Evolutionary conservation across 1,140 invertebrate genomes (phyloP).

Genomic region (Drosophila kepulauana): DNA sequence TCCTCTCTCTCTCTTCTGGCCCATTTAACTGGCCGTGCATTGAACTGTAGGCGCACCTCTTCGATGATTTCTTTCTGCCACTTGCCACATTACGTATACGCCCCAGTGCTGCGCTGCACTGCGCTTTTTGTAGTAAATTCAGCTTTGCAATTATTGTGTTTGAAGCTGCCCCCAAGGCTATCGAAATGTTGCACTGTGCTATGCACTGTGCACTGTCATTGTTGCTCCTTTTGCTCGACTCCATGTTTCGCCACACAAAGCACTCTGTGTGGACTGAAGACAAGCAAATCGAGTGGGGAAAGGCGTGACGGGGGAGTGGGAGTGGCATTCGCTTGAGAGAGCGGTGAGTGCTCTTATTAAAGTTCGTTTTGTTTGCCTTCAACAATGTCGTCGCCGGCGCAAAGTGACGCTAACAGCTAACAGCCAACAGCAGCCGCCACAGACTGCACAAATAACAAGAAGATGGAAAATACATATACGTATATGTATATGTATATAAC

Average conservation of each 20-base stretch:
- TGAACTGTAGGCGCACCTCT: conserved; percentile 68
- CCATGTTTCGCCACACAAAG: conserved; percentile 63
- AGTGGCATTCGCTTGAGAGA: conserved; percentile 29
- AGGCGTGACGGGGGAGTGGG: background rate
- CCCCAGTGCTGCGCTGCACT: background rate
- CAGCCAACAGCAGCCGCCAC: conserved; percentile 13
- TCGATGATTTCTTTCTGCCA: conserved; percentile 59
- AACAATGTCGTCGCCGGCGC: conserved; percentile 69
- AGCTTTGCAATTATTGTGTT: conserved; percentile 66
- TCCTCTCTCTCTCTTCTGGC: conserved; percentile 23
- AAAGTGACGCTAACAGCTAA: conserved; percentile 60
- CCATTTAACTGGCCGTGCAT: conserved; percentile 73
- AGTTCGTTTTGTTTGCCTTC: conserved; percentile 74
- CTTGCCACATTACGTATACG: conserved; percentile 48
- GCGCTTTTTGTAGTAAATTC: conserved; percentile 28
- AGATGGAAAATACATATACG: conserved; percentile 3
- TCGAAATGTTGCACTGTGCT: conserved; percentile 58
- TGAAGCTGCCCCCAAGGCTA: conserved; percentile 54
- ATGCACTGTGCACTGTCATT: conserved; percentile 58
- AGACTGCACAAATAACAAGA: conserved; percentile 11
- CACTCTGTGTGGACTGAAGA: conserved; percentile 33
- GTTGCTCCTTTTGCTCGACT: conserved; percentile 58
- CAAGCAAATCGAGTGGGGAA: background rate
- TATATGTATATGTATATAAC: background rate
- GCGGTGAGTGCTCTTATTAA: conserved; percentile 72